These are phyloP conservation scores for Drosophila miranda DNA, from an alignment of 1,140 invertebrate species.

Conservation along the genomic window DNA sequence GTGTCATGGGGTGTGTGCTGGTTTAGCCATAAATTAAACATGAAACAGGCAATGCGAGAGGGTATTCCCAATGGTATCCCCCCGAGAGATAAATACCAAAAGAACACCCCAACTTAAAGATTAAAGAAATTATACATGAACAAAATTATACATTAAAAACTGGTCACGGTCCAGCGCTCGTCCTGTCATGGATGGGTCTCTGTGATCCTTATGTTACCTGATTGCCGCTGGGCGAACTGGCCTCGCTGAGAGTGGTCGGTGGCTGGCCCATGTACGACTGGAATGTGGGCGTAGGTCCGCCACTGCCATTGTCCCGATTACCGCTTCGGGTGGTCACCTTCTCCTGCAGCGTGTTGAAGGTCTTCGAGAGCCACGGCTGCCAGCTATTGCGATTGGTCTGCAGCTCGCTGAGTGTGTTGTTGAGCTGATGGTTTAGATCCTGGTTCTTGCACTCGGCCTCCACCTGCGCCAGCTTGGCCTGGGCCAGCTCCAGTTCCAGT, in stretches of 20 bases:
- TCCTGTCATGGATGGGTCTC: constrained; percentile 24
- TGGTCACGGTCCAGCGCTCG: constrained; percentile 27
- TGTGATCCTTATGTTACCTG: constrained; percentile 70
- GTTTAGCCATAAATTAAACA: constrained; percentile 55
- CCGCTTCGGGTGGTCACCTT: constrained; percentile 72
- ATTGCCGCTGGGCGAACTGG: constrained; percentile 77
- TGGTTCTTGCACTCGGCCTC: constrained; percentile 98
- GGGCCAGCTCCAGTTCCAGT: constrained; percentile 96
- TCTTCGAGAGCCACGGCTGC: constrained; percentile 95
- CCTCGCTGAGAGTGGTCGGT: constrained; percentile 68
- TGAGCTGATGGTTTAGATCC: constrained; percentile 96
- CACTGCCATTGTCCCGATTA: constrained; percentile 54
- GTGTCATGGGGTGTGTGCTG: constrained; percentile 24
- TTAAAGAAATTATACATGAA: constrained; percentile 26
- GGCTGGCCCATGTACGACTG: constrained; percentile 76
- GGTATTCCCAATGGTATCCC: constrained; percentile 10
- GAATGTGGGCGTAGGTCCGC: constrained; percentile 68
- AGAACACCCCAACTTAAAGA: constrained; percentile 10
- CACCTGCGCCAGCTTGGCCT: constrained; percentile 97
- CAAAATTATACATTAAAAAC: constrained; percentile 27
- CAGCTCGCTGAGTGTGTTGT: constrained; percentile 90
- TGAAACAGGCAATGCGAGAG: constrained; percentile 48
- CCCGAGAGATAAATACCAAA: constrained; percentile 26
- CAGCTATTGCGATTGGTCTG: constrained; percentile 88
- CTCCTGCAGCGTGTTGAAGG: constrained; percentile 83